phyloP scores from a whole-genome alignment of 2,888 invertebrate species.

The Thysanoteuthis rhombus region DNA sequence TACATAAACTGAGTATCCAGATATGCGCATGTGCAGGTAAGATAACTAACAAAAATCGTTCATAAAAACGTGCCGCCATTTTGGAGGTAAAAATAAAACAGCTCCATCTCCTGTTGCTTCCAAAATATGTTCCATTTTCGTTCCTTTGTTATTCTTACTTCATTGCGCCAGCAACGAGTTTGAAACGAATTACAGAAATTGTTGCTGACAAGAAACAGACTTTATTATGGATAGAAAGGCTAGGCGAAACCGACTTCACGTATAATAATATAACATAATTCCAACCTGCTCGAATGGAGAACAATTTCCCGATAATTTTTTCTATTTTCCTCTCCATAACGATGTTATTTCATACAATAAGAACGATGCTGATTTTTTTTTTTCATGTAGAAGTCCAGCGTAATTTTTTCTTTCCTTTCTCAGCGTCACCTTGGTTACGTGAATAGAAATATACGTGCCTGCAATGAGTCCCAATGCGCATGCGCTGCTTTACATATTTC shows the following conservation, averaged over 20 bases:
- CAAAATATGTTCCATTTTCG: neutral
- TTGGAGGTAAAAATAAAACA: neutral
- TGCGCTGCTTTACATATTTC: neutral
- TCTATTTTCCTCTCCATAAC: neutral
- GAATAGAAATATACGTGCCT: neutral
- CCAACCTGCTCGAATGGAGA: neutral
- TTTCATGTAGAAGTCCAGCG: neutral
- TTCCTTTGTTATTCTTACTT: neutral
- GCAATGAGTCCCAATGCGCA: neutral
- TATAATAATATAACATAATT: neutral
- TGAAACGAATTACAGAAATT: neutral
- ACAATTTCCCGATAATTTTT: neutral
- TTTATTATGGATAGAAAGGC: neutral
- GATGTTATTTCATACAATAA: neutral
- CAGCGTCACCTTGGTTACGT: neutral
- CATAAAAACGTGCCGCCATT: neutral
- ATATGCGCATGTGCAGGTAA: neutral
- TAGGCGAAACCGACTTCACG: neutral
- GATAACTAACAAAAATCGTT: neutral
- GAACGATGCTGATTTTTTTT: neutral
- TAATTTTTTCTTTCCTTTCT: neutral
- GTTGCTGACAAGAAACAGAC: neutral
- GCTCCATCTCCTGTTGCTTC: neutral
- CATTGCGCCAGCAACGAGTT: neutral
- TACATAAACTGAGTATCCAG: neutral